These are phyloP conservation scores for Psittacus erithacus DNA, from an alignment of 2,113 vertebrate genomes.

Conservation along the genomic window DNA sequence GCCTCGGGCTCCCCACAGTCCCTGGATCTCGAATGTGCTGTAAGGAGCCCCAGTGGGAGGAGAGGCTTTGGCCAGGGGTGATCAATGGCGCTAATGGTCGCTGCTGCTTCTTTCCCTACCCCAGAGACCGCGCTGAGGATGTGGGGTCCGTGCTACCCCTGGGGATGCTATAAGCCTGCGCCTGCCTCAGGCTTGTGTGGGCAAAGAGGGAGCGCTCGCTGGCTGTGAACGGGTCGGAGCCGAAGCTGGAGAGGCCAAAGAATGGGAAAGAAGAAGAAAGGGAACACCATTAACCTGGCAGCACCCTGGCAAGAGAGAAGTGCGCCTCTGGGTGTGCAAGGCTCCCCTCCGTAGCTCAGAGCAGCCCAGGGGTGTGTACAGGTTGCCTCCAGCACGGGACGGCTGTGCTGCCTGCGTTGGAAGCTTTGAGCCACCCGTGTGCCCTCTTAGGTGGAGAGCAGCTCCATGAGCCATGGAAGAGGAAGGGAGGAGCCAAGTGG, in stretches of 20 bases:
- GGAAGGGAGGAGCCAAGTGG: not conserved
- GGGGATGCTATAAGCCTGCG: not conserved
- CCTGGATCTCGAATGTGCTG: not conserved
- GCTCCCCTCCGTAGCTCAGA: not conserved
- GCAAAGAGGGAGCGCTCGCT: no score
- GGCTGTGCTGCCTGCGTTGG: no score
- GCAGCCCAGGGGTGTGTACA: not conserved
- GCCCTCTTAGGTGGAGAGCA: not conserved
- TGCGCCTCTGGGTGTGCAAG: no score
- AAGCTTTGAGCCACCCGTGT: not conserved
- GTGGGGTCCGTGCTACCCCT: no score
- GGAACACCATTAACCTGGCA: no score
- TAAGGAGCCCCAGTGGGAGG: no score
- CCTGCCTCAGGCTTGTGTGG: no score
- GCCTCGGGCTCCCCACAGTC: no score
- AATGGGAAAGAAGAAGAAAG: not conserved
- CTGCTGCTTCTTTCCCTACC: not conserved
- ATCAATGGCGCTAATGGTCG: not conserved
- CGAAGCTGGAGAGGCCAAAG: not conserved
- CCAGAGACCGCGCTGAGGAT: no score
- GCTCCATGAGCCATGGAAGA: not conserved
- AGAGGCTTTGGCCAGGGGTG: not conserved
- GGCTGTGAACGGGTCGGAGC: not conserved
- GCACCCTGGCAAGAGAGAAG: not conserved
- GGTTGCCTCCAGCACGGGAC: no score